Base-by-base conservation (phyloP, 2,888 invertebrate genomes). In the Cyclophora punctaria region DNA sequence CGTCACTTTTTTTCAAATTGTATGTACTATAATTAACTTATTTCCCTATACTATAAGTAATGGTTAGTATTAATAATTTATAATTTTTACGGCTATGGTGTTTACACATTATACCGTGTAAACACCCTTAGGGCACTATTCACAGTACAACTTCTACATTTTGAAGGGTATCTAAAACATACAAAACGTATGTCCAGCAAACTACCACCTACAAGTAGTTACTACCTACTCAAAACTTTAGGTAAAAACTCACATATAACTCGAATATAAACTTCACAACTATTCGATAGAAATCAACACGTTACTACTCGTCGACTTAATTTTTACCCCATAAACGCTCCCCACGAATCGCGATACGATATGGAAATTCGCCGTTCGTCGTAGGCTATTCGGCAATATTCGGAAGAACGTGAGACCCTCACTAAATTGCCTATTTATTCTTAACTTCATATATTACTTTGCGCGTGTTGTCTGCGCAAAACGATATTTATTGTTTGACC, bases 381-480 rank as follows among this genome's bases (percentile, higher is more conserved):
- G 78, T 78, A 84, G 84, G 83, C 85, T 87, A 87, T 86, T 89
- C 88, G 84, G 80, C 82, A 78, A 84, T 86, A 82, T 84, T 85
- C 87, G 83, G 80, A 59, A 63, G 78, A 68, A 89, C 89, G 89
- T 89, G 89, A 73, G 86, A 71, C 73, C 75, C 79, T 73, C 75
- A 80, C 83, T 81, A 86, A 89, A 89, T 88, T 83, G 89, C 88
- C 89, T 89, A 87, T 89, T 89, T 89, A 89, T 89, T 87, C 89
- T 85, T 86, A 83, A 89, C 87, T 88, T 89, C 89, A 89, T 89
- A 89, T 88, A 89, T 89, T 89, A 89, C 88, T 86, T 85, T 86
- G 82, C 83, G 86, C 82, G 78, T 85, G 87, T 86, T 88, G 88
- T 88, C 88, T 88, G 85, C 79, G 83, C 84, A 86, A 88, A 88